phyloP scores from a whole-genome alignment of 2,797 vertebrate genomes.

The Poecilia wingei region DNA sequence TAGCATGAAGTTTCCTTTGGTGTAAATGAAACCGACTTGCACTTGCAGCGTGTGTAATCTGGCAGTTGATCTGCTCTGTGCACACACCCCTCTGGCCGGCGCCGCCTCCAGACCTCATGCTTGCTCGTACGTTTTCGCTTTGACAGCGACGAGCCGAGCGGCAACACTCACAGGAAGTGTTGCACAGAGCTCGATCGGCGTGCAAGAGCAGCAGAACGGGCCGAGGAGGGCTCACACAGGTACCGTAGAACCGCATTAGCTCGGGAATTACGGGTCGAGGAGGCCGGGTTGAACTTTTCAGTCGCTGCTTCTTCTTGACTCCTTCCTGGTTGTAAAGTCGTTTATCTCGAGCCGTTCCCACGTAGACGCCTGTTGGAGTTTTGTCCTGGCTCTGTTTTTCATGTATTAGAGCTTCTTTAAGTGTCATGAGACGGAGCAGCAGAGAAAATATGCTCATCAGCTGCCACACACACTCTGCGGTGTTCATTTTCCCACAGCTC shows the following conservation, averaged over 20 bases:
- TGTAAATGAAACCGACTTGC: conserved; percentile 11
- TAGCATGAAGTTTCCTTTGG: neutral
- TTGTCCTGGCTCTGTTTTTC: neutral
- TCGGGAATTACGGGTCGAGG: neutral
- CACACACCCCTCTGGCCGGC: conserved; percentile 54
- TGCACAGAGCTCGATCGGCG: conserved; percentile 64
- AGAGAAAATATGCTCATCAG: neutral
- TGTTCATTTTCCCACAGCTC: conserved; percentile 35
- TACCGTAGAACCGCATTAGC: conserved; percentile 50
- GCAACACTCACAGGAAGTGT: conserved; percentile 73
- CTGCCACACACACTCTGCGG: neutral
- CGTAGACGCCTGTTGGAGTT: conserved; percentile 9
- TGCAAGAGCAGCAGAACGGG: conserved; percentile 46
- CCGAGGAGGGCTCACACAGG: conserved; percentile 53
- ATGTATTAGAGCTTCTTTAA: conserved; percentile 16
- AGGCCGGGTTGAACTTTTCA: neutral
- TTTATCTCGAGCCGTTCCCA: conserved; percentile 5
- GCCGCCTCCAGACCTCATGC: conserved; percentile 73
- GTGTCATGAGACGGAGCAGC: neutral
- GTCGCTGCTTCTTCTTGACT: conserved; percentile 1
- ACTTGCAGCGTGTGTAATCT: conserved; percentile 25
- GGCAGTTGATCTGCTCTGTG: conserved; percentile 52
- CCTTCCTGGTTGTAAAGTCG: neutral
- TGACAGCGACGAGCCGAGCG: conserved; percentile 72
- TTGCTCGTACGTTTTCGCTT: conserved; percentile 78